These are phyloP conservation scores for Drosophila tani DNA, from an alignment of 1,140 invertebrate species.

Conservation along the genomic window DNA sequence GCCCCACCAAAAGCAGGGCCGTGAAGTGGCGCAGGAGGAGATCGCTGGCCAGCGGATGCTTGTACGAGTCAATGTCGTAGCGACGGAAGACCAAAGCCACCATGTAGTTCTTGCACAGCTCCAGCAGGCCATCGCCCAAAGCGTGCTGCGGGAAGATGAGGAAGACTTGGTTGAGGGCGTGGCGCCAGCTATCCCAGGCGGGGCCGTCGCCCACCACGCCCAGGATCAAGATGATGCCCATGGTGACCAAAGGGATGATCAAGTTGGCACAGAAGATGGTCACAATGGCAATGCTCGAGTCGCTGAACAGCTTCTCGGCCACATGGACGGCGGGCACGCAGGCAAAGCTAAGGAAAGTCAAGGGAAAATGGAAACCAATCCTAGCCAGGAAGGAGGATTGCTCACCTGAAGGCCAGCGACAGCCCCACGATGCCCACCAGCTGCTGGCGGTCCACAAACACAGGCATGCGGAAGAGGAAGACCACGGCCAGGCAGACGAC, in stretches of 20 bases:
- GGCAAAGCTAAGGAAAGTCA: constrained; percentile 81
- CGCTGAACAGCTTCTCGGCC: constrained; percentile 87
- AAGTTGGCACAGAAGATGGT: constrained; percentile 88
- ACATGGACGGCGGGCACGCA: constrained; percentile 86
- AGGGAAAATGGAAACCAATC: too few relatives aligned
- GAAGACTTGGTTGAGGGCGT: constrained; percentile 87
- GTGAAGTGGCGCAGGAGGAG: constrained; percentile 86
- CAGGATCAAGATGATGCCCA: constrained; percentile 87
- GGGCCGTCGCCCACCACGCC: constrained; percentile 88
- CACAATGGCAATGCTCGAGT: constrained; percentile 88
- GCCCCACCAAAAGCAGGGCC: constrained; percentile 86
- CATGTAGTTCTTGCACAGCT: constrained; percentile 89
- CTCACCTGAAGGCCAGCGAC: constrained; percentile 87
- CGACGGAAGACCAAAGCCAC: constrained; percentile 86
- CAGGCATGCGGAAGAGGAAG: constrained; percentile 87
- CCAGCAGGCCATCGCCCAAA: constrained; percentile 87
- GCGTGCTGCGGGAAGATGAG: constrained; percentile 88
- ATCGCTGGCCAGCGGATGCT: constrained; percentile 86
- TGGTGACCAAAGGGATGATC: constrained; percentile 87
- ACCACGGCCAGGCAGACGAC: constrained; percentile 86
- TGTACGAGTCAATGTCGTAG: constrained; percentile 89
- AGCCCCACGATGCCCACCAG: constrained; percentile 87
- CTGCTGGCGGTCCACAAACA: constrained; percentile 88
- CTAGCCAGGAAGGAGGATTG: not conserved
- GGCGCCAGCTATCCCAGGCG: constrained; percentile 86